Evolutionary conservation across 2,888 invertebrate genomes (phyloP).

Genomic region (Eristalis arbustorum): DNA sequence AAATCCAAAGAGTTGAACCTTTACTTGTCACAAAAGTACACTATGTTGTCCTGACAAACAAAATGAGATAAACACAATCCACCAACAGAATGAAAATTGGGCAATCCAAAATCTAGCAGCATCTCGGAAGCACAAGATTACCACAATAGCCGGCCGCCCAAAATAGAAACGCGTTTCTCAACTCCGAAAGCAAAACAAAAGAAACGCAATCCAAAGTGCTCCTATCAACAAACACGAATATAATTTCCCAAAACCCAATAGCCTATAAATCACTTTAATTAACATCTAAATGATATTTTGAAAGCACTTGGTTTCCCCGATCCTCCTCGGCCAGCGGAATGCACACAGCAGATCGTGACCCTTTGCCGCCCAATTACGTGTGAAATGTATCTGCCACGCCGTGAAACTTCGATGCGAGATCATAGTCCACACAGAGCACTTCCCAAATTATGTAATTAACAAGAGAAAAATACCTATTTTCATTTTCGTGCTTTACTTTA

Average conservation of each 20-base stretch:
- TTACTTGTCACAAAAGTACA: too few relatives aligned
- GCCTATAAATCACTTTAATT: constrained; percentile 1
- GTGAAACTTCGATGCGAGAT: background rate
- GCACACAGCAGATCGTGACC: background rate
- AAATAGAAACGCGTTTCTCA: background rate
- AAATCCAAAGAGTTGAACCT: too few relatives aligned
- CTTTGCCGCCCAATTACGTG: background rate
- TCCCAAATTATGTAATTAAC: background rate
- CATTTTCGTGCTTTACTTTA: background rate
- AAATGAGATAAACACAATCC: too few relatives aligned
- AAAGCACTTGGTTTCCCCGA: background rate
- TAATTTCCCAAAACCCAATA: background rate
- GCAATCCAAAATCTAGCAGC: background rate
- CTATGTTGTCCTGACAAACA: too few relatives aligned
- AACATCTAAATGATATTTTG: background rate
- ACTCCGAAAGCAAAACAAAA: background rate
- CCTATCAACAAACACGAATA: background rate
- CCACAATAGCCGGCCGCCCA: background rate
- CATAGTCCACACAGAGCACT: background rate
- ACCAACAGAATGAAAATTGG: too few relatives aligned
- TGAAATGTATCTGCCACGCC: background rate
- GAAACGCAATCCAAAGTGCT: background rate
- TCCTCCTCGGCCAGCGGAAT: background rate
- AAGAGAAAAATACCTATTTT: background rate
- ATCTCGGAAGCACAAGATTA: background rate